Base-by-base conservation (phyloP, 2,888 invertebrate genomes). In the Ferdinandea cuprea region DNA sequence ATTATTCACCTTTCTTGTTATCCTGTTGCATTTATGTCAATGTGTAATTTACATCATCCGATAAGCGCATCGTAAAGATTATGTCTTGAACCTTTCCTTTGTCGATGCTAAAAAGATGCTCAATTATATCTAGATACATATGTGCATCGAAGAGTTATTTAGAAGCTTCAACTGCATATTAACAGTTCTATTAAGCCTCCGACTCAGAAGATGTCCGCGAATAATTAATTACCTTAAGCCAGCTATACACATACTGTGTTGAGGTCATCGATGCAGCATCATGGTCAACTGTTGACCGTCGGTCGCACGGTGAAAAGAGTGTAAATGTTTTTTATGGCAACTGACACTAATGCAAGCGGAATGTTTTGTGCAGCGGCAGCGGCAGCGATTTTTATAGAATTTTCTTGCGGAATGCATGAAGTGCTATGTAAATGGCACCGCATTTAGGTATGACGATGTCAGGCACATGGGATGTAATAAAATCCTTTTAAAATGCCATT, bases 161-260 rank as follows among this genome's bases (percentile, higher is more conserved):
- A 19, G 42, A 19, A 25, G n/a, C 50, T 30, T 32, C 32, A 13
- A n/a, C 48, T 48, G 28, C 37, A 44, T 61, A 68, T 80, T 68
- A 80, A 56, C 74, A 80, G 46, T 74, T 68, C 68, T 69, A 68
- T n/a, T 80, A 13, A 73, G 74, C 74, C 48, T 61, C 56, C 68
- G 61, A 74, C 48, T 61, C 56, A 68, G 61, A 74, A 68, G 61
- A 74, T 74, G 79, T 74, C 74, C 46, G 68, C 74, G 42, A 73
- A 46, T 52, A 79, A 80, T 80, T 80, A 80, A 80, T 68, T 80
- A 80, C 74, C 21, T 48, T 46, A 74, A 73, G 59, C 6, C 30
- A 11, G 25, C 28, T 5, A n/a, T n/a, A 21, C 37, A 13, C 11
- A 13, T 8, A 40, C 7, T 4, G 17, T 11, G 30, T 8, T 52